A percentile compares a stretch with the other conserved stretches of the same genome.
These are phyloP conservation scores for Epinotia demarniana DNA, from an alignment of 2,888 invertebrate genomes.

Conservation along the genomic window DNA sequence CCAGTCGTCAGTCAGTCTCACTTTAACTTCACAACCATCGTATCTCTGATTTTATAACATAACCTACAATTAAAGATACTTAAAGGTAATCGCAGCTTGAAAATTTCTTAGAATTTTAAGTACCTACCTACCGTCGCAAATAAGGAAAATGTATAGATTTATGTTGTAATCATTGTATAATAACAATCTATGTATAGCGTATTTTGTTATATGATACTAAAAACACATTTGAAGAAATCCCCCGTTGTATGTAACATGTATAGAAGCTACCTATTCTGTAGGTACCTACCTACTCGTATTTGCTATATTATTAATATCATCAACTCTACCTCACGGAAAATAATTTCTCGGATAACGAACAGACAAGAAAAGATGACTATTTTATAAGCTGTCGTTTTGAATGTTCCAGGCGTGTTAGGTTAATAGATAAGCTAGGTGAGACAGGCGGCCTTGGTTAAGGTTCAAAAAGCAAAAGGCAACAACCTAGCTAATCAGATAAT, in stretches of 20 bases:
- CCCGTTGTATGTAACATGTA: background rate
- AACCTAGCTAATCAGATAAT: slow-evolving; percentile 42
- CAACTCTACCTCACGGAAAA: too few relatives aligned
- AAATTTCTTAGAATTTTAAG: slow-evolving; percentile 16
- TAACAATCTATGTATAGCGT: background rate
- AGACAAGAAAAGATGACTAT: background rate
- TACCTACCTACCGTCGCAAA: background rate
- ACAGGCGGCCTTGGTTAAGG: slow-evolving; percentile 20
- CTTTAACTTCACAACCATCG: background rate
- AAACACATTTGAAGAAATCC: slow-evolving; percentile 2
- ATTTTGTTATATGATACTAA: background rate
- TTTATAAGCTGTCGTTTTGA: background rate
- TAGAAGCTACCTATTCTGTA: too few relatives aligned
- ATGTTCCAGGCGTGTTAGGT: slow-evolving; percentile 8
- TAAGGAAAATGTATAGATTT: slow-evolving; percentile 10
- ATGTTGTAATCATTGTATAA: slow-evolving; percentile 6
- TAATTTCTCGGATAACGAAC: too few relatives aligned
- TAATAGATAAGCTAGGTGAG: slow-evolving; percentile 12
- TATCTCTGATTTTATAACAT: background rate
- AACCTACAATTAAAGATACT: slow-evolving; percentile 1
- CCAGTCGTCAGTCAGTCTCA: background rate
- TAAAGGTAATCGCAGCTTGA: slow-evolving; percentile 9
- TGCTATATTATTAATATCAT: too few relatives aligned
- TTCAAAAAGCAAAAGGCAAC: slow-evolving; percentile 41
- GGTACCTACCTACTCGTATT: too few relatives aligned